These are phyloP conservation scores for Glyphotaelius pellucidus DNA, from an alignment of 2,888 invertebrate species.

Conservation along the genomic window DNA sequence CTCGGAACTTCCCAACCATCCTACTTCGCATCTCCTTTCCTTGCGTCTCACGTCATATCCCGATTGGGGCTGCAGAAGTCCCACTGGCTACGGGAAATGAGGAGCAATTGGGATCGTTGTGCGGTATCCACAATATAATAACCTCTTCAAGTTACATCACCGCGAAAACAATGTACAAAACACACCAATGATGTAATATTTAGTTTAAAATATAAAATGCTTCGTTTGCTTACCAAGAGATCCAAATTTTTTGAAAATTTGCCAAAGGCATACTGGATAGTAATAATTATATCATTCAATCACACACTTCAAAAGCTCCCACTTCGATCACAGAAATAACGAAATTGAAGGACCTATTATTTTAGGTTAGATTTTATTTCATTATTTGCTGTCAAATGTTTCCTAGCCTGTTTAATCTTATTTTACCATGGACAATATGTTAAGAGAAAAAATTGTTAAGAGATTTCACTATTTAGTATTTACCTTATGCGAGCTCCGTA, in stretches of 20 bases:
- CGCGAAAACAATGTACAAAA: not conserved
- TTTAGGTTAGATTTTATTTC: not conserved
- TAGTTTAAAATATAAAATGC: not conserved
- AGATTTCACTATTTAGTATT: not conserved
- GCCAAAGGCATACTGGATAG: slow-evolving; percentile 75
- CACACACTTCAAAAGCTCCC: not conserved
- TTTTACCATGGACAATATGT: not conserved
- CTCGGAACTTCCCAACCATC: too few relatives aligned
- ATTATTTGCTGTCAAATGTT: slow-evolving; percentile 13
- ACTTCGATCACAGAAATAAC: not conserved
- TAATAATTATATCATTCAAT: not conserved
- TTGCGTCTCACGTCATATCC: too few relatives aligned
- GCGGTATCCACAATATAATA: not conserved
- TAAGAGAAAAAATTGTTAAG: not conserved
- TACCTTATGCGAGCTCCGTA: not conserved
- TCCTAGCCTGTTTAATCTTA: not conserved
- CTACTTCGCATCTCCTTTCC: too few relatives aligned
- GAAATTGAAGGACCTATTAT: not conserved
- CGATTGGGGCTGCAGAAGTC: too few relatives aligned
- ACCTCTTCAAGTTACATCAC: slow-evolving; percentile 48
- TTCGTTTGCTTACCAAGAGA: slow-evolving; percentile 74
- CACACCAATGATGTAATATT: slow-evolving; percentile 31
- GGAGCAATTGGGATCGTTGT: not conserved
- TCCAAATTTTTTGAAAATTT: slow-evolving; percentile 76
- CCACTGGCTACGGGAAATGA: too few relatives aligned